Base-by-base conservation (phyloP, 2,888 invertebrate species). In the Dorcus hopei region DNA sequence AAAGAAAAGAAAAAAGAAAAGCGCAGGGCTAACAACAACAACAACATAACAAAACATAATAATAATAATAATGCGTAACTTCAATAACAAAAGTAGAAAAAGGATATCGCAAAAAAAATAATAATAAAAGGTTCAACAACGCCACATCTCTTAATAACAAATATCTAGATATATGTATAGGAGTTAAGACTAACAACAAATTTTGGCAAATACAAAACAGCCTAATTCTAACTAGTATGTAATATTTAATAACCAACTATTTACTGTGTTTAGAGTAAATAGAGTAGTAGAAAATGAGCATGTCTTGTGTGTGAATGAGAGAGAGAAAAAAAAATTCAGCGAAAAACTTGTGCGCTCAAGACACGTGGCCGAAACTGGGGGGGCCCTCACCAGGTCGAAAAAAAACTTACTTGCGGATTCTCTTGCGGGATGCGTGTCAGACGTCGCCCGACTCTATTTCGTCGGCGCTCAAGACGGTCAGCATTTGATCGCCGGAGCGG, bases 401-500 rank as follows among this genome's bases (percentile, higher is more conserved):
- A 33, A 33, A 51, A 23, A 54, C 33, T 56, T 49, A 49, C n/a
- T 56, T 56, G 51, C 45, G 39, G 11, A 50, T 38, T 41, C 47
- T 51, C 45, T 43, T 56, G 16, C 38, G 51, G 52, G 14, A 42
- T 56, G 38, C 43, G 48, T 50, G 66, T 70, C 70, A 71, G 59
- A 69, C 68, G 54, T 71, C 70, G 16, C 61, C 65, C 23, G 63
- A 42, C 49, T 71, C 70, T 11, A 66, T 55, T 23, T 73, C 70
- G 40, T 73, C 71, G 55, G 74, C 73, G 39, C 72, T 54, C 19
- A 72, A 61, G 41, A 68, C 66, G 19, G 69, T 65, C 7, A 68
- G 43, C 50, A 45, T 55, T n/a, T 63, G 66, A 57, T 74, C 74
- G 23, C 68, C 72, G 16, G 70, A 70, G 57, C 78, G 74, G 51